Evolutionary conservation across 37 sponge, comb jelly and placozoan species (phyloP).

Genomic region (Chondrosia reniformis): DNA sequence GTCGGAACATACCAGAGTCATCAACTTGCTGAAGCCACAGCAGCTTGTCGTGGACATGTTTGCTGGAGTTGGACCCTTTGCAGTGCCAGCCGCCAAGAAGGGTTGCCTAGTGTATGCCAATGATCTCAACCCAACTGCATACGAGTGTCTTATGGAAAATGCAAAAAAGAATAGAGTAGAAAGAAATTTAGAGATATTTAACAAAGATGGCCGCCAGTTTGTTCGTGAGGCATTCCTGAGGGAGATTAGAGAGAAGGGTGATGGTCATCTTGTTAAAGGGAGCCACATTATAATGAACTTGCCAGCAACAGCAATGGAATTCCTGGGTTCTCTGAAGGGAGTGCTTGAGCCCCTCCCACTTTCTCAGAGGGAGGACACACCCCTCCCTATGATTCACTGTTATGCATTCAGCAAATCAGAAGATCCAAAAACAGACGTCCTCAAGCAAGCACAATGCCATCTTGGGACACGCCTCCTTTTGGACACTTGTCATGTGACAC

Average conservation of each 20-base stretch:
- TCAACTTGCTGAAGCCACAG: conserved; percentile 37
- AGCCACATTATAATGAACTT: conserved; percentile 86
- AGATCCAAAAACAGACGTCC: conserved; percentile 37
- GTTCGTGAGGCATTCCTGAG: conserved; percentile 36
- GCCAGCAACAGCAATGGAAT: conserved; percentile 77
- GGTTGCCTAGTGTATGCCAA: conserved; percentile 87
- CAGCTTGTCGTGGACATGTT: conserved; percentile 91
- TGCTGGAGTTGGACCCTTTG: conserved; percentile 98
- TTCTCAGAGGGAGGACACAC: background rate
- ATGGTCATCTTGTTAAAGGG: background rate
- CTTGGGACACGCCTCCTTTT: conserved; percentile 28
- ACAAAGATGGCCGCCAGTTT: conserved; percentile 89
- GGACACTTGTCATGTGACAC: conserved; percentile 16
- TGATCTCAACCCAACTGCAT: conserved; percentile 90
- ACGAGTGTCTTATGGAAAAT: conserved; percentile 65
- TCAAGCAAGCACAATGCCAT: conserved; percentile 22
- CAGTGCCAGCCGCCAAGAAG: conserved; percentile 86
- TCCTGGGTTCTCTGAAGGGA: conserved; percentile 55
- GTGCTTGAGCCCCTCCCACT: conserved; percentile 25
- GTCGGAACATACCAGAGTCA: conserved; percentile 75
- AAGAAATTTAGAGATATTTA: conserved; percentile 43
- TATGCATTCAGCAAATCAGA: conserved; percentile 73
- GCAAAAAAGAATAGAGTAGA: conserved; percentile 62
- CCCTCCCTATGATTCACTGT: conserved; percentile 75
- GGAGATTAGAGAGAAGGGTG: conserved; percentile 7